Base-by-base conservation (phyloP, 37 sponge, comb jelly and placozoan genomes). In the Tethya wilhelma region DNA sequence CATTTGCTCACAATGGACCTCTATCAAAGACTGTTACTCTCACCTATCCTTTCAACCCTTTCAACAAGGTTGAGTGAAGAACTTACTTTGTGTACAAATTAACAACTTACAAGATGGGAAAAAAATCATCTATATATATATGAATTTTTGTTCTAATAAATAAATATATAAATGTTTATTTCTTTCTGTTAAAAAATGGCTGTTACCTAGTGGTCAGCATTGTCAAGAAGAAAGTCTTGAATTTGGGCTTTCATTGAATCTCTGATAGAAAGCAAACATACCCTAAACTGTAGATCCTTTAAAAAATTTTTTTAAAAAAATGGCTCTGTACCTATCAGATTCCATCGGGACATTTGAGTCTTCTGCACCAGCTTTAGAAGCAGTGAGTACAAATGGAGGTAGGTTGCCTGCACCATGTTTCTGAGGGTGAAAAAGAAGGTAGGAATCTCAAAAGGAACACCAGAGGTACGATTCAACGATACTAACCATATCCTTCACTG, bases 1-100 rank as follows among this genome's bases (percentile, higher is more conserved):
- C 65, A 9, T 73, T 44, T 63, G 44, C 56, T 30, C 60, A 26
- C 75, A 73, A 74, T 23, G 81, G 75, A 29, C 90, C 90, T 1
- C 58, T 90, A 37, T 84, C 90, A 17, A 84, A 90, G 69, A 75
- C 71, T 1, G 71, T 90, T 39, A 80, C 90, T n/a, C 84, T 90
- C 38, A 90, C 80, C 63, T 73, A 84, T 40, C 90, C 90, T 17
- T 49, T 78, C 76, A 90, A 84, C 49, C 90, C 90, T 4, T 90
- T 84, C 80, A 80, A 68, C 67, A 84, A 73, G 17, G 45, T 44
- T 34, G 78, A 66, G 22, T 62, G 44, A 28, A 29, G 32, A 67
- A n/a, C n/a, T n/a, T n/a, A n/a, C n/a, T n/a, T n/a, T n/a, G n/a
- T n/a, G n/a, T n/a, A n/a, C n/a, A n/a, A n/a, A n/a, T n/a, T n/a